Conservation (phyloP, 1,140 invertebrate genomes). For the Drosophila ambigua region DNA sequence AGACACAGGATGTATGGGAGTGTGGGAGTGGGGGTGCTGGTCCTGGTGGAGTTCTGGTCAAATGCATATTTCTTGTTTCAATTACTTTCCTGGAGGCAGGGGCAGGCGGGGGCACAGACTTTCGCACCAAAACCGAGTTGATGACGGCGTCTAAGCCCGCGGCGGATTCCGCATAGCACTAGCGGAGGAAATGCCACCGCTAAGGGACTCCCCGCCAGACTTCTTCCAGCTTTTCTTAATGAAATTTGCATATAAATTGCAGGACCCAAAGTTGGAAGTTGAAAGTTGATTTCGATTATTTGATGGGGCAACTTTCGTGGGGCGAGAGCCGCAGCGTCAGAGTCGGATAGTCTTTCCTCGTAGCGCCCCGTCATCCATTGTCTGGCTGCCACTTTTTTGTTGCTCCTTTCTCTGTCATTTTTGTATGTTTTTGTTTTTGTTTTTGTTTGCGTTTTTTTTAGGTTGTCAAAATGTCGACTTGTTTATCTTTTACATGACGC, state of each 20-base stretch:
- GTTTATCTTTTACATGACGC: slow-evolving; percentile 72
- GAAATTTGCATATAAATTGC: slow-evolving; percentile 81
- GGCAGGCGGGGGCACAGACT: background rate
- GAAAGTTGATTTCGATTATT: slow-evolving; percentile 80
- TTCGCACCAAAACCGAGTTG: background rate
- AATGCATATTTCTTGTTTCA: slow-evolving; percentile 79
- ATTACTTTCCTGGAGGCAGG: slow-evolving; percentile 48
- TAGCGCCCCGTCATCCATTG: slow-evolving; percentile 17
- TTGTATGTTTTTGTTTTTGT: background rate
- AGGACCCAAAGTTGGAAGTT: slow-evolving; percentile 63
- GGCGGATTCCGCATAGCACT: slow-evolving; percentile 21
- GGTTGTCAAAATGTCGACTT: slow-evolving; percentile 79
- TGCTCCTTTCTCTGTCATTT: background rate
- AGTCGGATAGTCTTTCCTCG: slow-evolving; percentile 34
- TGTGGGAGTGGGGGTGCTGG: background rate
- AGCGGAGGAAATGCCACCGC: slow-evolving; percentile 3
- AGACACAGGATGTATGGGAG: slow-evolving; percentile 7
- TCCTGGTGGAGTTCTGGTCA: slow-evolving; percentile 48
- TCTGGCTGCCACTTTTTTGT: slow-evolving; percentile 17
- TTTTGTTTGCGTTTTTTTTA: slow-evolving; percentile 26
- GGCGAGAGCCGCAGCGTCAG: slow-evolving; percentile 4
- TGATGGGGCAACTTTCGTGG: slow-evolving; percentile 66
- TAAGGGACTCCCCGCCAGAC: slow-evolving; percentile 11
- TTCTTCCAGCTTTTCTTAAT: slow-evolving; percentile 67
- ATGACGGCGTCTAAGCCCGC: slow-evolving; percentile 11